phyloP scores from a whole-genome alignment of 2,797 vertebrate species.

The Halcyon chelicuti region DNA sequence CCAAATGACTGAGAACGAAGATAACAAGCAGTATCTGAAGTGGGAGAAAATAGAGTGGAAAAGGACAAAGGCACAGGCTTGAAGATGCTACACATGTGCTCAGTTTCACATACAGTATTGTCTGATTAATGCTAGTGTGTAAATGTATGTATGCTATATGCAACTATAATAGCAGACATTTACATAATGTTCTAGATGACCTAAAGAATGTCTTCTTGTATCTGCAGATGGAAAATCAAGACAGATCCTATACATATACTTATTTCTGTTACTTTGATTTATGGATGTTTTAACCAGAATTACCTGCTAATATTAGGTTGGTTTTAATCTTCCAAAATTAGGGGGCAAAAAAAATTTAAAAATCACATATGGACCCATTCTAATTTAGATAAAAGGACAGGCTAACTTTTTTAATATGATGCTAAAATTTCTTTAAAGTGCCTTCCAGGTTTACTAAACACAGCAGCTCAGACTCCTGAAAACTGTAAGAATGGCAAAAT shows the following conservation, averaged over 20 bases:
- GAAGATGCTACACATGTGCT: background rate
- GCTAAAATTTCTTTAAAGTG: background rate
- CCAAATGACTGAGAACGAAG: background rate
- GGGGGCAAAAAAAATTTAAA: background rate
- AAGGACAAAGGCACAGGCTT: background rate
- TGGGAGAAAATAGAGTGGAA: background rate
- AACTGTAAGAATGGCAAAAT: background rate
- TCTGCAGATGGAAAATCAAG: background rate
- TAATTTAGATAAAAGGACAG: too few species aligned
- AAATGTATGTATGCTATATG: too few species aligned
- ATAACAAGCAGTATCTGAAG: background rate
- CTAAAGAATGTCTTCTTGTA: background rate
- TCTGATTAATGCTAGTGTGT: background rate
- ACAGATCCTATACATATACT: background rate
- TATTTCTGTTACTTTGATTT: background rate
- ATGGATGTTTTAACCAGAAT: background rate
- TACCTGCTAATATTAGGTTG: background rate
- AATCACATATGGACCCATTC: background rate
- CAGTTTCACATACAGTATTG: background rate
- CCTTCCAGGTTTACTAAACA: background rate
- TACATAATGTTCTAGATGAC: background rate
- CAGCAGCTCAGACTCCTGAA: background rate
- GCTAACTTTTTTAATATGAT: background rate
- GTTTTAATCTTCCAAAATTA: background rate
- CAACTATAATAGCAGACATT: background rate